A percentile compares a stretch with the other conserved stretches of the same genome.
Evolutionary conservation across 2,797 vertebrate genomes (phyloP).

Genomic region (Poecilia velifera): DNA sequence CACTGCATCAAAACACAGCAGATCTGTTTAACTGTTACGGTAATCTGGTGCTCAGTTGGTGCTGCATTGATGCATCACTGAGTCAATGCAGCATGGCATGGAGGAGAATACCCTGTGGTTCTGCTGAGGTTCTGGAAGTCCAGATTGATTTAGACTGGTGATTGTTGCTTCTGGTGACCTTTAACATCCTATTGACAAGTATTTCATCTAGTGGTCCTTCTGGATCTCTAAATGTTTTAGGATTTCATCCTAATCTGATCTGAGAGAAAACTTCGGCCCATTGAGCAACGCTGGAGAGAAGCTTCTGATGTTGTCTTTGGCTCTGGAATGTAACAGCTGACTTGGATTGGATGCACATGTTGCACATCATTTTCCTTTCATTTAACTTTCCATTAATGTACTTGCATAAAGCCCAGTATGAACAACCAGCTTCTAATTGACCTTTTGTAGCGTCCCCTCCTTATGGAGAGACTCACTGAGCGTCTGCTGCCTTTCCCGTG

Average conservation of each 20-base stretch:
- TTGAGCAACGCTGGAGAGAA: background rate
- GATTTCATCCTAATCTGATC: background rate
- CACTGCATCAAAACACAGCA: background rate
- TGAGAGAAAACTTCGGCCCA: background rate
- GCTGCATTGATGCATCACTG: background rate
- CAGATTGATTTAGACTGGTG: background rate
- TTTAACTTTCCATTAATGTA: background rate
- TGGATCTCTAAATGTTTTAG: too few species aligned
- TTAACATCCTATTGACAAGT: background rate
- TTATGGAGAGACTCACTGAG: background rate
- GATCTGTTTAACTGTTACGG: background rate
- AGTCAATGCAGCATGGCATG: background rate
- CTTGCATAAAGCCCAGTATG: background rate
- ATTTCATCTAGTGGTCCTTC: background rate
- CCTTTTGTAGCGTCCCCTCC: background rate
- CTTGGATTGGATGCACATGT: background rate
- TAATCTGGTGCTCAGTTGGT: background rate
- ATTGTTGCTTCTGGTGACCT: background rate
- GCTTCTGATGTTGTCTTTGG: background rate
- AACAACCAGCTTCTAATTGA: background rate
- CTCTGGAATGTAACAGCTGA: background rate
- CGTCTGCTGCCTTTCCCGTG: background rate
- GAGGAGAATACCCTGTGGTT: background rate
- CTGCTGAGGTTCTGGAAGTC: background rate
- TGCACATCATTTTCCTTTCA: background rate